Conservation (phyloP, 2,888 invertebrate species). For the Clepsis dumicolana region DNA sequence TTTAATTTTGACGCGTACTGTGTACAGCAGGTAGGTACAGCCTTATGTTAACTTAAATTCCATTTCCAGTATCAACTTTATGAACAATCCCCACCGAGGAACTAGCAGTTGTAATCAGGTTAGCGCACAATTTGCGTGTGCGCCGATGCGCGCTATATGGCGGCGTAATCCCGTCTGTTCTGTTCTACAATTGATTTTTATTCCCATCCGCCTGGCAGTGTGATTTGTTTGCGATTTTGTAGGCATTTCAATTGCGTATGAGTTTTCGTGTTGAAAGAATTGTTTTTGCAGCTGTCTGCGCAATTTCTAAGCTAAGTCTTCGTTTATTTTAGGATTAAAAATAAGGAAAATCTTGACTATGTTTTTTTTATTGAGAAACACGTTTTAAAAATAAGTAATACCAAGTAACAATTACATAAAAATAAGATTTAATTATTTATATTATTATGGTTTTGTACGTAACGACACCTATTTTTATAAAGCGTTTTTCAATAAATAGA, state of each 20-base stretch:
- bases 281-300: not conserved
- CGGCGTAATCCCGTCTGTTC: conserved; percentile 66
- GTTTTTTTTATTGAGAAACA: no score
- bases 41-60: no score
- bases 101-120: conserved; percentile 90
- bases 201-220: conserved; percentile 34
- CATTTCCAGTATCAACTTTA: conserved; percentile 4
- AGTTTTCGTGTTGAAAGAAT: not conserved
- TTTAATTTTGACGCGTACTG: no score
- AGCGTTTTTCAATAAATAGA: no score
- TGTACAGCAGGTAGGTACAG: no score
- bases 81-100: conserved; percentile 59
- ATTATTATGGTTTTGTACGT: no score
- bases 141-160: conserved; percentile 88
- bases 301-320: not conserved
- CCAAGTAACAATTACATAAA: no score
- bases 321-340: no score
- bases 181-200: conserved; percentile 49
- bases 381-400: no score
- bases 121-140: conserved; percentile 92
- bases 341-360: no score
- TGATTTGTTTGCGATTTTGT: conserved; percentile 22
- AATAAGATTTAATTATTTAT: no score
- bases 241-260: not conserved
- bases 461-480: no score